Conservation (phyloP, 2,113 vertebrate species). For the Alouatta palliata region DNA sequence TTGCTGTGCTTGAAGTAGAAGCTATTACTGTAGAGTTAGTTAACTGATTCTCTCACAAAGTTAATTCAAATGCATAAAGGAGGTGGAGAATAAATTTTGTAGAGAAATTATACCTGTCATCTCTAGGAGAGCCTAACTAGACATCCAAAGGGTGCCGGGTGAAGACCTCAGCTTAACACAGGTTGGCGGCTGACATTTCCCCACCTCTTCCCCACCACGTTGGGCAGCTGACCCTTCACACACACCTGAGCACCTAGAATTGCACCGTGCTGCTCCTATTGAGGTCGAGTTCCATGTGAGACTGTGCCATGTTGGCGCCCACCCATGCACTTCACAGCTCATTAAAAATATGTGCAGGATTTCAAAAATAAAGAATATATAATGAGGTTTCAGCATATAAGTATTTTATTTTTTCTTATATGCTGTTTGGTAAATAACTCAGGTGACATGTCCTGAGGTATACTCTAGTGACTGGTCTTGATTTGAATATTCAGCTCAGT, state of each 20-base stretch:
- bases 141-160: background rate
- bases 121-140: slow-evolving; percentile 33
- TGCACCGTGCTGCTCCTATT: fast-evolving
- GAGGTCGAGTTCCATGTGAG: background rate
- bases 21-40: slow-evolving; percentile 63
- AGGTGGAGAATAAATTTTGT: slow-evolving; percentile 36
- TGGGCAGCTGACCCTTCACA: no score
- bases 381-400: background rate
- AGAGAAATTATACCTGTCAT: slow-evolving; percentile 64
- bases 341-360: background rate
- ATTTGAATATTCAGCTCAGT: slow-evolving; percentile 29
- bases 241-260: background rate
- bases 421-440: background rate
- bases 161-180: background rate
- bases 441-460: background rate
- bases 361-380: background rate
- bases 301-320: background rate
- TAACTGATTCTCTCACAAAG: slow-evolving; percentile 58
- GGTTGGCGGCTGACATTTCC: background rate
- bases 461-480: background rate
- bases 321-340: background rate
- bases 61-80: slow-evolving; percentile 61
- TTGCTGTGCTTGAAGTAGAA: slow-evolving; percentile 65
- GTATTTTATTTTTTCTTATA: background rate
- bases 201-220: fast-evolving